Percentiles rank a stretch among this genome's conserved stretches.
Evolutionary conservation across 2,888 invertebrate genomes (phyloP).

Genomic region (Parnassius smintheus): DNA sequence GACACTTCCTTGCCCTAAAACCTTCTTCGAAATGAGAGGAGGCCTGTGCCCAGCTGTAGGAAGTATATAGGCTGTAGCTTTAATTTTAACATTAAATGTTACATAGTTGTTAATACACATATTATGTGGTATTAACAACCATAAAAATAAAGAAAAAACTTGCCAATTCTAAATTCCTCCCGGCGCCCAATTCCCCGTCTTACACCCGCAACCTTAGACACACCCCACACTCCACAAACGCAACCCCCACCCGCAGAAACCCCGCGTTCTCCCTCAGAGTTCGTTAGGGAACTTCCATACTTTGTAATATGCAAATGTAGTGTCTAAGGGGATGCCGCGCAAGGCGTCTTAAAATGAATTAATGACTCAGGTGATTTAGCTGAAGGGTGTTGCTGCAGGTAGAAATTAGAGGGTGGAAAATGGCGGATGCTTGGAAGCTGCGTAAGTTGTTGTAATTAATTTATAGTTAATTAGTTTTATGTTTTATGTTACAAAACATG

Average conservation of each 20-base stretch:
- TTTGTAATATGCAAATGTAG: constrained; percentile 81
- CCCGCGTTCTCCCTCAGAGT: constrained; percentile 46
- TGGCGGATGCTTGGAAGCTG: background rate
- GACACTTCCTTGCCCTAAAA: too few species aligned
- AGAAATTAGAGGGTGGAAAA: constrained; percentile 24
- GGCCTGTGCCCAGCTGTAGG: too few species aligned
- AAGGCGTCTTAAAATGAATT: constrained; percentile 79
- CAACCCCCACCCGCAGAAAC: constrained; percentile 26
- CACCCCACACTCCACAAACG: constrained; percentile 39
- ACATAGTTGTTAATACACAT: too few species aligned
- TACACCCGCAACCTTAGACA: constrained; percentile 72
- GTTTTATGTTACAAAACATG: too few species aligned
- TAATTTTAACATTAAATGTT: too few species aligned
- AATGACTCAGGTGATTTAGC: constrained; percentile 75
- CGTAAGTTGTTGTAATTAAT: constrained; percentile 12
- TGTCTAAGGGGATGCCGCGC: constrained; percentile 64
- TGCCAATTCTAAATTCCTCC: constrained; percentile 40
- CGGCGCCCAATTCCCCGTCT: constrained; percentile 78
- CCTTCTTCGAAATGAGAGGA: too few species aligned
- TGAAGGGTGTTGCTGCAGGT: constrained; percentile 33
- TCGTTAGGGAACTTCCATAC: constrained; percentile 80
- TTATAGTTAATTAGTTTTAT: constrained; percentile 6
- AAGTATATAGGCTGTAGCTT: too few species aligned
- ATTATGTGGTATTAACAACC: too few species aligned
- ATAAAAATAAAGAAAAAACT: background rate